Base-by-base conservation (phyloP, 1,140 invertebrate genomes). In the Yoshiicerus persimilis region DNA sequence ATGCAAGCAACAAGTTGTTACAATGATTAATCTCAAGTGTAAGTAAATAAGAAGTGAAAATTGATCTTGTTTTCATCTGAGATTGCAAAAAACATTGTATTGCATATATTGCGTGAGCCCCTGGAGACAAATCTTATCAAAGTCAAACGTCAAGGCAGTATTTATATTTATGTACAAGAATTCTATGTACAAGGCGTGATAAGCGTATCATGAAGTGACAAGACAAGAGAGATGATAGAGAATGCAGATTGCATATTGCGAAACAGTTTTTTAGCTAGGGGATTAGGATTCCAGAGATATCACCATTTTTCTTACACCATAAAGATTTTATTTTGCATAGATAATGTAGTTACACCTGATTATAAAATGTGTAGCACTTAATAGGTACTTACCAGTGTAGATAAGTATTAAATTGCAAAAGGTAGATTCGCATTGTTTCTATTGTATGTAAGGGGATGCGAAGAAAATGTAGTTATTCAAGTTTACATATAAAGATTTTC, bases 401-500 rank as follows among this genome's bases (percentile, higher is more conserved):
- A 25, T 9, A 30, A 70, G 25, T 16, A 13, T 9, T 70, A 70
- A 30, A 32, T 4, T 11, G 62, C 13, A n/a, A 2, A n/a, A 56
- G 47, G 47, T 56, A 6, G 25, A 70, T 70, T 16, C 16, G 25
- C 30, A 30, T 70, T 23, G 5, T 30, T 66, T 10, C 25, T 66
- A 66, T 27, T 70, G 25, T 70, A 70, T 9, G 3, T 66, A 66
- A 70, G n/a, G 47, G 20, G 47, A 70, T 70, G 66, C 66, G 30
- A 70, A 70, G 30, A 70, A 32, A 80, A 80, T 80, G 75, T 80
- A 80, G 75, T 80, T 34, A 80, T 36, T 38, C 75, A 34, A 80
- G 75, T 80, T 80, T 80, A 80, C 32, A 80, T 34, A 36, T 80
- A 80, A 80, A 80, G 75, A 32, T 80, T 80, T 80, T 80, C 75